Evolutionary conservation across 2,113 vertebrate species (phyloP).

Genomic region (Eretmochelys imbricata): DNA sequence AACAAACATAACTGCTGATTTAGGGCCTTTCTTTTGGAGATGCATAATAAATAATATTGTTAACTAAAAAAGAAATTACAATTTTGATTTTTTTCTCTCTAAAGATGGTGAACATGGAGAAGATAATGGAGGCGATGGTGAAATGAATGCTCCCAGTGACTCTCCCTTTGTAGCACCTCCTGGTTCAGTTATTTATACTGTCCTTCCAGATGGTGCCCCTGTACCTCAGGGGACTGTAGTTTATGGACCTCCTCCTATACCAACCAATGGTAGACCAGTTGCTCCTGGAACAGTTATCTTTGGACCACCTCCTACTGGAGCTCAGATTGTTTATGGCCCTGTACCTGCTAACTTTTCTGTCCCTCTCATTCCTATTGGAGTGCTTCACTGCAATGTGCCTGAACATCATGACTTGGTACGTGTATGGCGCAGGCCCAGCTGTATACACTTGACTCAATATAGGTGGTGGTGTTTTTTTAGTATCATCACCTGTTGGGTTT

Average conservation of each 20-base stretch:
- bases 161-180: conserved; percentile 73
- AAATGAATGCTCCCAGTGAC: conserved; percentile 35
- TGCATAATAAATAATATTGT: neutral
- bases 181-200: conserved; percentile 80
- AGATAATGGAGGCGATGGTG: conserved; percentile 64
- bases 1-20: neutral
- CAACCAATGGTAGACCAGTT: conserved; percentile 53
- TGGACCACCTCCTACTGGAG: conserved; percentile 78
- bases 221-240: conserved; percentile 79
- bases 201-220: conserved; percentile 79
- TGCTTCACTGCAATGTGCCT: conserved; percentile 85
- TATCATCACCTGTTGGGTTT: neutral
- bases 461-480: neutral
- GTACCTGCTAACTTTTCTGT: conserved; percentile 74
- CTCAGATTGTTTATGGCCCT: conserved; percentile 77
- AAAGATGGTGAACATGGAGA: conserved; percentile 53
- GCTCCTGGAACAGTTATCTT: conserved; percentile 79
- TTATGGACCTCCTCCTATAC: conserved; percentile 75
- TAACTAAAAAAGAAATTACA: neutral
- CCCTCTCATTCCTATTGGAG: conserved; percentile 78
- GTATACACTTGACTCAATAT: neutral
- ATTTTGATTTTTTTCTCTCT: neutral
- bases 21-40: neutral
- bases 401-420: conserved; percentile 85
- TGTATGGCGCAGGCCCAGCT: neutral